Evolutionary conservation across 2,113 vertebrate species (phyloP).

Genomic region (Formicarius rufipectus): DNA sequence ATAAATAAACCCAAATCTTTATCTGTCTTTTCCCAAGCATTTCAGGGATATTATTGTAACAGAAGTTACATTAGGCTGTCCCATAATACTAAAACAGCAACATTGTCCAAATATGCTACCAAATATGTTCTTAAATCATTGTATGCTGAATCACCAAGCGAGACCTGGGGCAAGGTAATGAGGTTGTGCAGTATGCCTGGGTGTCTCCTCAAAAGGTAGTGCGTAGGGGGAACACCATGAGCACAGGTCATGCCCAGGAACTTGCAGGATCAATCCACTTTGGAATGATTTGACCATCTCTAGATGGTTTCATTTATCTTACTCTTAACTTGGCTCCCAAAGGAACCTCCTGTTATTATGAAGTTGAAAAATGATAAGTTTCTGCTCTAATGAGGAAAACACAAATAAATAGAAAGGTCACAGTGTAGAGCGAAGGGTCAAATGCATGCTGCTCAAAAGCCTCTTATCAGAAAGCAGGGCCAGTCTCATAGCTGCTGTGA

Average conservation of each 20-base stretch:
- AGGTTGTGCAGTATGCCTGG: neutral
- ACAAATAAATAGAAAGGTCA: neutral
- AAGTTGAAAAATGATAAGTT: neutral
- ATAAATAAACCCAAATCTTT: neutral
- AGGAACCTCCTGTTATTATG: neutral
- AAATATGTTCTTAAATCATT: neutral
- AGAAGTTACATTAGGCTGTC: neutral
- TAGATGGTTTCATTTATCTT: neutral
- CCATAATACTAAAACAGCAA: neutral
- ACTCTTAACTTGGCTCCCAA: neutral
- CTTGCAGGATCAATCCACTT: neutral
- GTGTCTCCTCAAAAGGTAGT: neutral
- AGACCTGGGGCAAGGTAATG: neutral
- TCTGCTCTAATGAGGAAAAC: neutral
- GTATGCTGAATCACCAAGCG: neutral
- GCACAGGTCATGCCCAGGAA: neutral
- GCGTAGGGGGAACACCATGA: rapidly evolving
- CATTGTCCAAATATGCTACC: neutral
- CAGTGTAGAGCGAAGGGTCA: neutral
- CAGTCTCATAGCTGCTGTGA: neutral
- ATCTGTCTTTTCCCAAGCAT: neutral
- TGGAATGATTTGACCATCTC: neutral
- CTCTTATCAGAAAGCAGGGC: neutral
- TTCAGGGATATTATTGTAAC: neutral
- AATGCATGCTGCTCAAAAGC: neutral